Conservation (phyloP, 2,113 vertebrate species). For the Balaeniceps rex region DNA sequence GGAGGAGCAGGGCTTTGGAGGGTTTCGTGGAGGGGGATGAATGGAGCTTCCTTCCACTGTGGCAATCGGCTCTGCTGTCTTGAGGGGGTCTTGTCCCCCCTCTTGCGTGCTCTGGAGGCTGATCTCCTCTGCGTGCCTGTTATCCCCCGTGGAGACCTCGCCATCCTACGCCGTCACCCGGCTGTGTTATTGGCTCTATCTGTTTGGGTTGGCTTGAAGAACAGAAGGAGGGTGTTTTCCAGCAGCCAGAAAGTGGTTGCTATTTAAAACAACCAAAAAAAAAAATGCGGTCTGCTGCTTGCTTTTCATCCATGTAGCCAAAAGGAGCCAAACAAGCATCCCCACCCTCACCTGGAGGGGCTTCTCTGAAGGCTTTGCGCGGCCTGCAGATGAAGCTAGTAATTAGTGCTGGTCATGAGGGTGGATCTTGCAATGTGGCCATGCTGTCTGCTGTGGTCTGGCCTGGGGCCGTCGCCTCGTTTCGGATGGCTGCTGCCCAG, state of each 20-base stretch:
- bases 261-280: slow-evolving; percentile 1
- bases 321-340: background rate
- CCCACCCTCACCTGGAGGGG: slow-evolving; percentile 33
- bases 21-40: background rate
- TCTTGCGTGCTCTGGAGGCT: background rate
- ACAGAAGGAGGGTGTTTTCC: slow-evolving; percentile 42
- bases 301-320: background rate
- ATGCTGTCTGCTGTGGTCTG: background rate
- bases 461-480: background rate
- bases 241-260: background rate
- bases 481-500: background rate
- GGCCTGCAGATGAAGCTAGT: background rate
- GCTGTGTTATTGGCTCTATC: background rate
- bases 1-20: background rate
- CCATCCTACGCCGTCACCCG: background rate
- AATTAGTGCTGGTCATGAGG: slow-evolving; percentile 40
- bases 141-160: rapidly evolving
- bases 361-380: background rate
- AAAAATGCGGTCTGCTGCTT: background rate
- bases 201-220: background rate
- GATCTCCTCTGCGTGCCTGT: background rate
- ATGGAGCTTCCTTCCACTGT: background rate
- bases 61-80: background rate
- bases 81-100: background rate
- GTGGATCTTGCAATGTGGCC: slow-evolving; percentile 11